Percentiles rank a stretch among this genome's conserved stretches.
Conservation (phyloP, 2,888 invertebrate species). For the Boloria selene region DNA sequence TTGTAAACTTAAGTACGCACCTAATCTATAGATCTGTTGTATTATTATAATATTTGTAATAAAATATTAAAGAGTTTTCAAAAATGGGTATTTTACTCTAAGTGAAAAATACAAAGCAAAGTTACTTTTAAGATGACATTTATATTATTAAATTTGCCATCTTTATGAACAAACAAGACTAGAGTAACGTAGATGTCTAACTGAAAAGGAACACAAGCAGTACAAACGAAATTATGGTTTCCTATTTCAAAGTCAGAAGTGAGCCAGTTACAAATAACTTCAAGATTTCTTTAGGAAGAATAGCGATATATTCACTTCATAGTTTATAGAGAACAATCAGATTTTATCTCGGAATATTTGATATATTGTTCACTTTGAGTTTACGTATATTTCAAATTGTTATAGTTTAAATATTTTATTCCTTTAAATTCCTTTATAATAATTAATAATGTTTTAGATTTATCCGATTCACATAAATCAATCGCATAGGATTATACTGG, state of each 20-base stretch:
- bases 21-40: not conserved
- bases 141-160: too few species aligned
- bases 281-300: conserved; percentile 50
- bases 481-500: conserved; percentile 8
- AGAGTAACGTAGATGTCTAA: conserved; percentile 15
- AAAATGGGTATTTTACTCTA: too few species aligned
- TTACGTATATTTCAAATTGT: conserved; percentile 16
- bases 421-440: not conserved
- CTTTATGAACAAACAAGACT: conserved; percentile 7
- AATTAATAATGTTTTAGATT: not conserved
- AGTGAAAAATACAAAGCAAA: too few species aligned
- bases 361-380: conserved; percentile 21
- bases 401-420: conserved; percentile 1
- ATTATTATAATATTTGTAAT: conserved; percentile 1
- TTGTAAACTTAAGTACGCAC: conserved; percentile 43
- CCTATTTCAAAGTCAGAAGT: conserved; percentile 45
- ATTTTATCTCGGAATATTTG: conserved; percentile 27
- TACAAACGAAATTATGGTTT: conserved; percentile 34
- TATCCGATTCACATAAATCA: conserved; percentile 11
- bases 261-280: conserved; percentile 52
- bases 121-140: too few species aligned
- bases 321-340: conserved; percentile 46
- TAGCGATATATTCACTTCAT: conserved; percentile 48
- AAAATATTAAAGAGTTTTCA: too few species aligned
- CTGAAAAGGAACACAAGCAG: conserved; percentile 25